Conservation (phyloP, 2,888 invertebrate genomes). For the Mellilla xanthometata region DNA sequence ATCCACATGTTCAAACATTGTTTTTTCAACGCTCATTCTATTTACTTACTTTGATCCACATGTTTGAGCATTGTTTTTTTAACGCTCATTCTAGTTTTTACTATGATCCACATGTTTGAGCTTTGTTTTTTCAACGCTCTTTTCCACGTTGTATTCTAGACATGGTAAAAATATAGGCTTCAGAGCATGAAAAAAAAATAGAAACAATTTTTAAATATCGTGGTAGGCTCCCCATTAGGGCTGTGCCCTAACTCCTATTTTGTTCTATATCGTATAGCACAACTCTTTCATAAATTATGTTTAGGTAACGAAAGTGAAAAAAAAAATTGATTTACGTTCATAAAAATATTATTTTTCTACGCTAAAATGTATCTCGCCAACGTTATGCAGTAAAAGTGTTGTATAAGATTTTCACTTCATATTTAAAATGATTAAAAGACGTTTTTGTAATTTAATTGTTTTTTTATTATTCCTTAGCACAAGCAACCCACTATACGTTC, state of each 20-base stretch:
- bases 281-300: slow-evolving; percentile 59
- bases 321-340: slow-evolving; percentile 38
- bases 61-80: not conserved
- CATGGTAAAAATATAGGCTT: too few species aligned
- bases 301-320: slow-evolving; percentile 43
- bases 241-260: not conserved
- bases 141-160: too few species aligned
- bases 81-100: too few species aligned
- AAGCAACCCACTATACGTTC: too few species aligned
- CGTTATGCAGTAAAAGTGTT: slow-evolving; percentile 49
- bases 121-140: too few species aligned
- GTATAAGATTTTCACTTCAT: slow-evolving; percentile 75
- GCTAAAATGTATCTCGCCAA: slow-evolving; percentile 52
- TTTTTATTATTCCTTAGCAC: not conserved
- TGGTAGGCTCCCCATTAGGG: not conserved
- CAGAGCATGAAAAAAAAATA: too few species aligned
- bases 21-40: too few species aligned
- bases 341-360: slow-evolving; percentile 61
- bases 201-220: too few species aligned
- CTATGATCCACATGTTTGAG: too few species aligned
- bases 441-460: slow-evolving; percentile 36
- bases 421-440: slow-evolving; percentile 61
- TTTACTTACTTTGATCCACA: too few species aligned
- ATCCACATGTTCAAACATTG: not conserved
- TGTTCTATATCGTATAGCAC: slow-evolving; percentile 52